phyloP scores from a whole-genome alignment of 2,888 invertebrate species.

The Digitonthophagus gazella region DNA sequence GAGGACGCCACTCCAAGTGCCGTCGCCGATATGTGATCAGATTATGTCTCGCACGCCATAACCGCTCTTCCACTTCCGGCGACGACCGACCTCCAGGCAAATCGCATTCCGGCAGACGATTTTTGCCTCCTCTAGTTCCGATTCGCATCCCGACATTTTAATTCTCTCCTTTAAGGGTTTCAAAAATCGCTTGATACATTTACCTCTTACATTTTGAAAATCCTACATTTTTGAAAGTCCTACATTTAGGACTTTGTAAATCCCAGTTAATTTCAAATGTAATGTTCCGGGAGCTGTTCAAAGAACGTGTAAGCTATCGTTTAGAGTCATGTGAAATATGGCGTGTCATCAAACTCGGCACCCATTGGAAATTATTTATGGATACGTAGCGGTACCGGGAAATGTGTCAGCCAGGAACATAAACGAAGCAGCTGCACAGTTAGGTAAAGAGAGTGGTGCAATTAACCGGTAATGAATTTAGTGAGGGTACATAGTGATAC shows the following conservation, averaged over 20 bases:
- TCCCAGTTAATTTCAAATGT: neutral
- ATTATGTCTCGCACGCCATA: slow-evolving; percentile 44
- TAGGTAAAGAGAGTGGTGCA: neutral
- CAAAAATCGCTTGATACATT: neutral
- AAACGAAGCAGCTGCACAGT: neutral
- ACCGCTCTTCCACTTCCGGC: slow-evolving; percentile 28
- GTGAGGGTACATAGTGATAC: no score
- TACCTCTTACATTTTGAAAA: no score
- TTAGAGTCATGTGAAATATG: neutral
- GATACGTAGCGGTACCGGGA: neutral
- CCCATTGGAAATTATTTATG: neutral
- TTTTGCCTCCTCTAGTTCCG: slow-evolving; percentile 13
- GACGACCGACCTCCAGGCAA: slow-evolving; percentile 35
- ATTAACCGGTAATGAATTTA: neutral
- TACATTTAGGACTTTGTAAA: no score
- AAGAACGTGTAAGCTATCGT: neutral
- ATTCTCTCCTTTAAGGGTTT: neutral
- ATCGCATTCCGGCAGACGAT: slow-evolving; percentile 28
- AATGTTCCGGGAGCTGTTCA: neutral
- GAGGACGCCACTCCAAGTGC: slow-evolving; percentile 47
- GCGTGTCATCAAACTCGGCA: neutral
- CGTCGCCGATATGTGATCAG: slow-evolving; percentile 48
- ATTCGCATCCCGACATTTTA: neutral
- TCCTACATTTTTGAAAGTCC: no score
- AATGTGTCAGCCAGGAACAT: neutral